Base-by-base conservation (phyloP, 2,888 invertebrate species). In the Nymphalis c-album region DNA sequence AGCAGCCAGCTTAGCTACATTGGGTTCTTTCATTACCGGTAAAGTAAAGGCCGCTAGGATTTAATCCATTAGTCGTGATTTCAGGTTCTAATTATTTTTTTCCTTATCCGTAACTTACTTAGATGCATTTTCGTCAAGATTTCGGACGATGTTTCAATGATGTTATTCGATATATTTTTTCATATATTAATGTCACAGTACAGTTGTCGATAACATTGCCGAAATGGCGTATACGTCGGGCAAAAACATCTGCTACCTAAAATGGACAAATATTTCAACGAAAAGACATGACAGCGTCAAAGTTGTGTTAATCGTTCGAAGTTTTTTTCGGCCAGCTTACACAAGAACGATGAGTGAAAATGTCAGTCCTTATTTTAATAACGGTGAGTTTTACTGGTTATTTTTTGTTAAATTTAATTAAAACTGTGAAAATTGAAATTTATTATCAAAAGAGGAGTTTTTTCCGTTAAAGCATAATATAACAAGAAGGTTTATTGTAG, bases 201-300 rank as follows among this genome's bases (percentile, higher is more conserved):
- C 51, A 46, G 22, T 60, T 31, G 26, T 31, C 60, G 45, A 64
- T 60, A 53, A 53, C 60, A 18, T 26, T 51, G 50, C 50, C 60
- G 26, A 31, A 59, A 60, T 18, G 60, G 31, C 47, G 46, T 35
- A 18, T 17, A 31, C 17, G 20, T 62, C 60, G 22, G n/a, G n/a
- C 22, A 48, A 59, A 40, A 51, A 59, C 70, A 70, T 67, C 68
- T 70, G 70, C 45, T 58, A 22, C 50, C 60, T 47, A 45, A 64
- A 67, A 46, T 61, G 60, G 57, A 13, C 26, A 18, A 22, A 48
- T 61, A 61, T 35, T 58, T 62, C 4, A 16, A 8, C 61, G 17
- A n/a, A 46, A 67, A 3, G 40, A 51, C 63, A 17, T 18, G 40
- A 51, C 63, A 17, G 26, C 13, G 31, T 60, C 10, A 58, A 57